These are phyloP conservation scores for Dascyllus trimaculatus DNA, from an alignment of 2,113 vertebrate genomes.

Conservation along the genomic window DNA sequence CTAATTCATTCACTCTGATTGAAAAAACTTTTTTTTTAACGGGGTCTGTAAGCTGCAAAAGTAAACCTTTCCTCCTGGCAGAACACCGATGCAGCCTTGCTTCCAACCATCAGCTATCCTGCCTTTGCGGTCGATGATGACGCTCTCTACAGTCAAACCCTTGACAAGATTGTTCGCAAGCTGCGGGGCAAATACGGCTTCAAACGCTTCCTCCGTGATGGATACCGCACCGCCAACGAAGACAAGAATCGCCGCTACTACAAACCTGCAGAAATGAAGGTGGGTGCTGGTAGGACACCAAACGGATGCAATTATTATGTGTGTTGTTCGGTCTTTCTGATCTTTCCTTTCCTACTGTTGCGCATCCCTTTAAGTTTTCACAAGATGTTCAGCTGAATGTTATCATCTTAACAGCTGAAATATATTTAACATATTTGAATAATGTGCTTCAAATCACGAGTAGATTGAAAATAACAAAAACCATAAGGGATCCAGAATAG, in stretches of 20 bases:
- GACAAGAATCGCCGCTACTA: conserved; percentile 93
- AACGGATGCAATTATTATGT: too few species aligned
- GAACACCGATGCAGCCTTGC: conserved; percentile 96
- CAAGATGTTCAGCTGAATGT: not conserved
- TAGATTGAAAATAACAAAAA: not conserved
- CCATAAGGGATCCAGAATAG: not conserved
- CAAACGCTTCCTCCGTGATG: conserved; percentile 95
- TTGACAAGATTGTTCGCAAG: conserved; percentile 96
- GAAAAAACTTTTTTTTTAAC: too few species aligned
- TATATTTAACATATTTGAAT: not conserved
- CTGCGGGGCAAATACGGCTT: conserved; percentile 95
- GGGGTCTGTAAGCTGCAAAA: not conserved
- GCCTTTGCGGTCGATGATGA: conserved; percentile 97
- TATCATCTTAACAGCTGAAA: not conserved
- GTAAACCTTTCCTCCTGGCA: conserved; percentile 46
- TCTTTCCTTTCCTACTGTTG: not conserved
- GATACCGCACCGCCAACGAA: conserved; percentile 93
- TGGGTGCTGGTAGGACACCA: conserved; percentile 60
- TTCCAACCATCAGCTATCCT: conserved; percentile 97
- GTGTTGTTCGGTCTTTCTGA: not conserved
- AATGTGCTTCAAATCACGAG: not conserved
- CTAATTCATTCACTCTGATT: too few species aligned
- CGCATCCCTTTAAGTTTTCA: too few species aligned
- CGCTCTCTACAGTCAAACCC: conserved; percentile 91
- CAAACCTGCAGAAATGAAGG: conserved; percentile 99